Evolutionary conservation across 35 echinoderm and acorn worm species (phyloP).

Genomic region (Anneissia japonica): DNA sequence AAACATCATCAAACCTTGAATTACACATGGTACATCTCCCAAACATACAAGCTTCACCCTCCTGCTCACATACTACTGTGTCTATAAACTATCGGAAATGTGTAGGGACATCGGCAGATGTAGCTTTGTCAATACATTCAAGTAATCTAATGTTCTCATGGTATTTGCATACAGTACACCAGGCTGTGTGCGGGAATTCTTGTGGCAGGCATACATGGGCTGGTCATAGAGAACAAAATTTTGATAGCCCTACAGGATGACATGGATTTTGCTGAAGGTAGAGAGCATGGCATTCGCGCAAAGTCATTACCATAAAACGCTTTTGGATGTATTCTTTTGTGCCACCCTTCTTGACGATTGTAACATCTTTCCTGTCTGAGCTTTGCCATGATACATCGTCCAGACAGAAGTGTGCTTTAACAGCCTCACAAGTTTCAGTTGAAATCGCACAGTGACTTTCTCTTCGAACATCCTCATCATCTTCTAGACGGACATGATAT

Average conservation of each 20-base stretch:
- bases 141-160: no score
- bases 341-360: background rate
- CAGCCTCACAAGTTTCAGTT: background rate
- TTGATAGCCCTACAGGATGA: no score
- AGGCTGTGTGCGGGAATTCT: no score
- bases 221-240: no score
- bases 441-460: background rate
- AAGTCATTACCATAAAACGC: slow-evolving; percentile 20
- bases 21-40: no score
- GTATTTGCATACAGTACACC: no score
- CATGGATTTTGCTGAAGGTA: slow-evolving; percentile 2
- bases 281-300: slow-evolving; percentile 22
- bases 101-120: background rate
- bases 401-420: background rate
- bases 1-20: no score
- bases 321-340: slow-evolving; percentile 14
- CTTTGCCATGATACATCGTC: slow-evolving; percentile 30
- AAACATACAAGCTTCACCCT: slow-evolving; percentile 8
- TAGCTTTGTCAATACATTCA: no score
- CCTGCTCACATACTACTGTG: slow-evolving; percentile 19
- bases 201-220: no score
- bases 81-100: slow-evolving; percentile 23
- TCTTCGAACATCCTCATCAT: background rate
- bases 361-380: slow-evolving; percentile 15
- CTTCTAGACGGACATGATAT: background rate